Evolutionary conservation across 2,888 invertebrate species (phyloP).

Genomic region (Phania funesta): DNA sequence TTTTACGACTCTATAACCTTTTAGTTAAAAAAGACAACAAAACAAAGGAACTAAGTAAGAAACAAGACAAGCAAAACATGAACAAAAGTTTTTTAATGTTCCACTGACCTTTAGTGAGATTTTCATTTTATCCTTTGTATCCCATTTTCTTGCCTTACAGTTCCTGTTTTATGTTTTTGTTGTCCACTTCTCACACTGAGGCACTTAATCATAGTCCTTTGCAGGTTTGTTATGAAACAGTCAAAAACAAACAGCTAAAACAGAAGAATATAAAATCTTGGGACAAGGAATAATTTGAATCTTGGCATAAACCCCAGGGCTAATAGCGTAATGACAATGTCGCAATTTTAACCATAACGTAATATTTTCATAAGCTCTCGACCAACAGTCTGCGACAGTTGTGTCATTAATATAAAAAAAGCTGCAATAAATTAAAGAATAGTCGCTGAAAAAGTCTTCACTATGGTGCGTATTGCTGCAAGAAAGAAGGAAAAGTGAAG

Average conservation of each 20-base stretch:
- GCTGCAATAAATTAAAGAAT: not conserved
- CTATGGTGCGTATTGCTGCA: too few species aligned
- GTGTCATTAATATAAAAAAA: too few species aligned
- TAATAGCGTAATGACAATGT: not conserved
- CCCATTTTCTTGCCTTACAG: not conserved
- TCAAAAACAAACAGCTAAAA: not conserved
- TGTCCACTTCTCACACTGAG: not conserved
- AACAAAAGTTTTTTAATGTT: not conserved
- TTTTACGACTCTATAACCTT: conserved; percentile 37
- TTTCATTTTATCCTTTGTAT: conserved; percentile 2
- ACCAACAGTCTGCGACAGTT: not conserved
- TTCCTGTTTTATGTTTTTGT: not conserved
- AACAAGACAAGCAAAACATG: not conserved
- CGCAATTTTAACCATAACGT: not conserved
- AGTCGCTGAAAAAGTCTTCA: not conserved
- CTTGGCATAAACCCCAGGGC: conserved; percentile 35
- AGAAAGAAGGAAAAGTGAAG: not conserved
- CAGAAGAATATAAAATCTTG: not conserved
- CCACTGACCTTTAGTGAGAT: conserved; percentile 12
- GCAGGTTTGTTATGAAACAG: not conserved
- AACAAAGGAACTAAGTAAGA: not conserved
- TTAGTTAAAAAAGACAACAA: not conserved
- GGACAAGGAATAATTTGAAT: conserved; percentile 14
- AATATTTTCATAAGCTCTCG: not conserved
- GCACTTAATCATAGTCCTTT: conserved; percentile 26